phyloP scores from a whole-genome alignment of 2,888 invertebrate species.

The Lumbricus terrestris region DNA sequence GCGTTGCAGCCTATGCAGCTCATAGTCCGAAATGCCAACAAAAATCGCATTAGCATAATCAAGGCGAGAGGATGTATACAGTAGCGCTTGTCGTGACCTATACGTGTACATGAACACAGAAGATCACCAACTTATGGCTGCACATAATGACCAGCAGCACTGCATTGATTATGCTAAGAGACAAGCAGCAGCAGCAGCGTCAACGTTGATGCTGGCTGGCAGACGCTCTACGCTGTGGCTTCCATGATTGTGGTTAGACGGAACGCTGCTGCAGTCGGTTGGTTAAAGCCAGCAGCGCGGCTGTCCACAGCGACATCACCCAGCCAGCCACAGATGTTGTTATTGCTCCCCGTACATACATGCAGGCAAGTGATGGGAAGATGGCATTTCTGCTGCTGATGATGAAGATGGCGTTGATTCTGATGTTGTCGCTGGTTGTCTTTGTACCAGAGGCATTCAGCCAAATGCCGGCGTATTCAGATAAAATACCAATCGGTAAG shows the following conservation, averaged over 20 bases:
- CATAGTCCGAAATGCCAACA: too few species aligned
- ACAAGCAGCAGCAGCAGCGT: not conserved
- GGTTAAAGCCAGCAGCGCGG: not conserved
- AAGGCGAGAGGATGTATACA: too few species aligned
- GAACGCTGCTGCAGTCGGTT: too few species aligned
- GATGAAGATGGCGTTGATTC: not conserved
- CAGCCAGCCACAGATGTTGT: not conserved
- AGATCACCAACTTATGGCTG: not conserved
- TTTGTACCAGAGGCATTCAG: not conserved
- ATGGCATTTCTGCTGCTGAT: not conserved
- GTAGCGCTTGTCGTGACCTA: too few species aligned
- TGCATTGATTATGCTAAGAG: not conserved
- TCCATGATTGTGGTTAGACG: not conserved
- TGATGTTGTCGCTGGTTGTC: not conserved
- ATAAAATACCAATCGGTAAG: slow-evolving; percentile 8
- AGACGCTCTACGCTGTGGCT: not conserved
- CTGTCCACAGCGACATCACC: not conserved
- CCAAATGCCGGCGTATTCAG: not conserved
- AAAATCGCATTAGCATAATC: too few species aligned
- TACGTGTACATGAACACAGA: not conserved
- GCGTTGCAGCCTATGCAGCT: too few species aligned
- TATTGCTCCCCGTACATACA: not conserved
- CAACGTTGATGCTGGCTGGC: too few species aligned
- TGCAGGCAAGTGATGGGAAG: not conserved
- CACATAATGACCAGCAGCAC: not conserved